phyloP scores from a whole-genome alignment of 2,888 invertebrate species.

The Hedya salicella region DNA sequence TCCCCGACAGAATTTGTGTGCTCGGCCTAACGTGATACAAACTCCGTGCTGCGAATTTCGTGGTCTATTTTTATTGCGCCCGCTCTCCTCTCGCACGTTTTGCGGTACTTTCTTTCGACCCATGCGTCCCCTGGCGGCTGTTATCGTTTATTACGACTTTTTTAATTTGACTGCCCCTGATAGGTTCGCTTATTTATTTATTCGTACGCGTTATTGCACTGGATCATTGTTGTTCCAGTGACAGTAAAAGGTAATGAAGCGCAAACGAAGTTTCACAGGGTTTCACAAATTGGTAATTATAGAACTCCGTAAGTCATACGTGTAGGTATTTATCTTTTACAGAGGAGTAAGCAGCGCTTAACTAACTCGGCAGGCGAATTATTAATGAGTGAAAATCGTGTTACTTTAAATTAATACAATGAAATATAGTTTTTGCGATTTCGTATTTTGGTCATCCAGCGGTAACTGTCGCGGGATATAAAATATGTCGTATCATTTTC shows the following conservation, averaged over 20 bases:
- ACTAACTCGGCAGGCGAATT: background rate
- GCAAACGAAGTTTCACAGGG: conserved; percentile 11
- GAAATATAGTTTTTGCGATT: no score
- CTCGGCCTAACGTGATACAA: conserved; percentile 39
- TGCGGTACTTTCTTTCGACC: conserved; percentile 56
- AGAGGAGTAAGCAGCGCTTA: background rate
- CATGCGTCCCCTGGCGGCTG: conserved; percentile 54
- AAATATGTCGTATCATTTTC: no score
- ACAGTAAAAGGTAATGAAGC: conserved; percentile 22
- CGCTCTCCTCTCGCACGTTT: conserved; percentile 51
- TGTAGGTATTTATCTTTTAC: background rate
- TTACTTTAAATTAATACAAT: no score
- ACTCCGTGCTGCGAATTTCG: conserved; percentile 53
- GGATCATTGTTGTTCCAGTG: conserved; percentile 21
- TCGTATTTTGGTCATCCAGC: no score
- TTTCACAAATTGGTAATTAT: conserved; percentile 12
- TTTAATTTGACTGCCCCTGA: conserved; percentile 54
- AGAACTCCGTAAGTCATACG: background rate
- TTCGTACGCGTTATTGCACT: conserved; percentile 26
- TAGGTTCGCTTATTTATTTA: conserved; percentile 45
- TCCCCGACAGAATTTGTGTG: conserved; percentile 26
- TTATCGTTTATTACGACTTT: conserved; percentile 57
- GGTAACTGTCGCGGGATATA: no score
- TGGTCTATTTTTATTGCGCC: conserved; percentile 56
- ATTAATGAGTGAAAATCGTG: no score